Evolutionary conservation across 2,888 invertebrate species (phyloP).

Genomic region (Dicranocentrus wangi): DNA sequence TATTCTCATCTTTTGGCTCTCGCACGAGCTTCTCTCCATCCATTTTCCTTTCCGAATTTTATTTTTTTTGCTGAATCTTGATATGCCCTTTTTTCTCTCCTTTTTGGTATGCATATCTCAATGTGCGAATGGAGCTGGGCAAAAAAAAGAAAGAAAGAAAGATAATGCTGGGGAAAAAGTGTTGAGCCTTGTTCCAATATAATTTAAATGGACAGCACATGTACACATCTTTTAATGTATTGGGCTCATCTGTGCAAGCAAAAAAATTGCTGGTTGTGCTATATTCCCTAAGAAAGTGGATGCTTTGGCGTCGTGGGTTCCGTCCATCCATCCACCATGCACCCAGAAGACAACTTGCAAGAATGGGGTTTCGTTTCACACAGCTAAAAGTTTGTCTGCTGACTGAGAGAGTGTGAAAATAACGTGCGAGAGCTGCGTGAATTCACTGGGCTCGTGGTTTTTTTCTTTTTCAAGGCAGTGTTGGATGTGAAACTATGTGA

Average conservation of each 20-base stretch:
- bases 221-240: slow-evolving; percentile 46
- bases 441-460: too few relatives aligned
- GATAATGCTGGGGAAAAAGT: background rate
- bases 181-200: slow-evolving; percentile 30
- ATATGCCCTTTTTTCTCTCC: slow-evolving; percentile 36
- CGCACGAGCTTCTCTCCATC: slow-evolving; percentile 14
- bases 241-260: slow-evolving; percentile 22
- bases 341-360: too few relatives aligned
- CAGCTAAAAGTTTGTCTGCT: too few relatives aligned
- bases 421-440: too few relatives aligned
- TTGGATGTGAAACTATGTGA: too few relatives aligned
- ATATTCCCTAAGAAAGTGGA: too few relatives aligned
- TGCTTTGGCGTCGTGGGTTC: too few relatives aligned
- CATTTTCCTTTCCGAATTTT: background rate
- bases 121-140: background rate
- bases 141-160: background rate
- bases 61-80: background rate
- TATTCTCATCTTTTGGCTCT: slow-evolving; percentile 55
- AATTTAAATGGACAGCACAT: slow-evolving; percentile 53
- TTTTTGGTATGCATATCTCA: slow-evolving; percentile 45
- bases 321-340: too few relatives aligned
- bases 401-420: too few relatives aligned
- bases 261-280: too few relatives aligned
- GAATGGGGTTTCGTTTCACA: too few relatives aligned
- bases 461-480: too few relatives aligned